Percentiles rank a stretch among this genome's conserved stretches.
These are phyloP conservation scores for Lepidurus arcticus DNA, from an alignment of 1,140 invertebrate genomes.

Conservation along the genomic window DNA sequence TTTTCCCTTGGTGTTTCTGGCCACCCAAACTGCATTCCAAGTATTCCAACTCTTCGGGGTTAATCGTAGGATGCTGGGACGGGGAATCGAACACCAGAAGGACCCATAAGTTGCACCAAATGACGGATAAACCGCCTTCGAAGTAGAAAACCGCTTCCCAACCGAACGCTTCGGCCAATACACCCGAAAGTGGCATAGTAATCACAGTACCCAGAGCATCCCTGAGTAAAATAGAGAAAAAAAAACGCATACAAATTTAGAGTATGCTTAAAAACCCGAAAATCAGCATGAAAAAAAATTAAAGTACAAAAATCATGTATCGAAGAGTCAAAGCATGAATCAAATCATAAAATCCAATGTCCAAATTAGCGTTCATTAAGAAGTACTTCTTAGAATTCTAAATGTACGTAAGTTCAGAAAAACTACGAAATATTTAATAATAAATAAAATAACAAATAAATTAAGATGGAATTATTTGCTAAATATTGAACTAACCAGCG, in stretches of 20 bases:
- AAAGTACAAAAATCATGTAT: too few species aligned
- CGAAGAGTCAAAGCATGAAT: too few species aligned
- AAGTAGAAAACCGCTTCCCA: conserved; percentile 53
- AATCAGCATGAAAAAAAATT: background rate
- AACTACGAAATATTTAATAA: background rate
- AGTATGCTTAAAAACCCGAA: background rate
- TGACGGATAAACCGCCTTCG: conserved; percentile 41
- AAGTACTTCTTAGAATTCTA: background rate
- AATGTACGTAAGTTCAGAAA: background rate
- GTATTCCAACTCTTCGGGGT: conserved; percentile 74
- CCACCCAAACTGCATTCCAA: conserved; percentile 62
- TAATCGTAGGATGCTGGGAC: conserved; percentile 49
- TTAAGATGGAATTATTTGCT: conserved; percentile 36
- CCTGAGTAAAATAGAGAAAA: conserved; percentile 36
- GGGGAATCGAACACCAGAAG: conserved; percentile 48
- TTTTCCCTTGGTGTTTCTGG: background rate
- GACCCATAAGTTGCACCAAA: conserved; percentile 41
- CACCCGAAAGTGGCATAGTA: conserved; percentile 48
- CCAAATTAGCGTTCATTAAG: background rate
- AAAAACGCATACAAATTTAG: background rate
- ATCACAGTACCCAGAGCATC: conserved; percentile 48
- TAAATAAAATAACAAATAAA: conserved; percentile 24
- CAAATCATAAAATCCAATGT: too few species aligned
- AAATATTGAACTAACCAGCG: conserved; percentile 33
- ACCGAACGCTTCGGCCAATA: conserved; percentile 44